Percentiles rank a stretch among this genome's conserved stretches.
phyloP scores from a whole-genome alignment of 2,888 invertebrate genomes.

The Parnassius mnemosyne region DNA sequence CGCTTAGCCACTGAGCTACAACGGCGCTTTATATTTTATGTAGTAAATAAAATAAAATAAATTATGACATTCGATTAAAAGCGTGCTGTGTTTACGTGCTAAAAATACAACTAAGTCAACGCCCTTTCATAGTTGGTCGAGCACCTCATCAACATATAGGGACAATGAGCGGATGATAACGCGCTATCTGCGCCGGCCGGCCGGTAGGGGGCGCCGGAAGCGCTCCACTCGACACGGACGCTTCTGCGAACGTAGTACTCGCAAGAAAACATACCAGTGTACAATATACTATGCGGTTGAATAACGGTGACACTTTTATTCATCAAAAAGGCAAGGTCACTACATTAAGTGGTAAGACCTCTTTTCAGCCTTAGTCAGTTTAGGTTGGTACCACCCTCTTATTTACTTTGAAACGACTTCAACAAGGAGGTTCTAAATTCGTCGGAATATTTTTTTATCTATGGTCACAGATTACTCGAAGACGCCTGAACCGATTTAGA shows the following conservation, averaged over 20 bases:
- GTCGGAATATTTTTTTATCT: no score
- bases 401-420: no score
- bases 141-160: conserved; percentile 63
- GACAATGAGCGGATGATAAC: conserved; percentile 79
- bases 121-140: conserved; percentile 52
- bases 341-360: no score
- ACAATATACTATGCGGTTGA: not conserved
- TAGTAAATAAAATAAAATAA: not conserved
- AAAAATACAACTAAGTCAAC: conserved; percentile 62
- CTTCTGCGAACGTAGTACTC: conserved; percentile 51
- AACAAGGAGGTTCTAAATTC: no score
- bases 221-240: conserved; percentile 52
- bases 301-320: not conserved
- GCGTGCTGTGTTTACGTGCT: conserved; percentile 30
- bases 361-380: no score
- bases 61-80: conserved; percentile 1
- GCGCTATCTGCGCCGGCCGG: conserved; percentile 60
- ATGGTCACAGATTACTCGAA: no score
- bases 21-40: no score
- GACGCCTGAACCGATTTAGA: no score
- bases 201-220: conserved; percentile 60
- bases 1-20: no score
- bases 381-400: no score
- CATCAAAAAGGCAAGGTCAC: no score
- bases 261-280: conserved; percentile 2